Evolutionary conservation across 2,113 vertebrate genomes (phyloP).

Genomic region (Esox niger): DNA sequence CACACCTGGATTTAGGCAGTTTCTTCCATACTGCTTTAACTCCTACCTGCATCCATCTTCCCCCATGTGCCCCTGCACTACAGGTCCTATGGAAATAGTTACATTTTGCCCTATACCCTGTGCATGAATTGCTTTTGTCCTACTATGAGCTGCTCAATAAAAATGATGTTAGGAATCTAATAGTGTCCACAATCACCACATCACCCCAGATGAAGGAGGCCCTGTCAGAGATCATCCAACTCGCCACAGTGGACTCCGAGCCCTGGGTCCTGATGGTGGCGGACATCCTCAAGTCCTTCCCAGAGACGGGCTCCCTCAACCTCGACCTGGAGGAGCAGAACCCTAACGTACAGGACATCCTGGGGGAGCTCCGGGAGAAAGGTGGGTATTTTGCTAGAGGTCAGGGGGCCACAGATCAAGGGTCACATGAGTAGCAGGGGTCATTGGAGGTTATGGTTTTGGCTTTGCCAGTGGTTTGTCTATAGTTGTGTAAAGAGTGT

Average conservation of each 20-base stretch:
- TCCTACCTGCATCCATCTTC: background rate
- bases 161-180: too few relatives aligned
- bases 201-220: conserved; percentile 91
- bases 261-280: conserved; percentile 99
- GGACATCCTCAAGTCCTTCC: conserved; percentile 97
- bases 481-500: too few relatives aligned
- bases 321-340: conserved; percentile 98
- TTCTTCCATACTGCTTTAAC: too few relatives aligned
- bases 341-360: conserved; percentile 95
- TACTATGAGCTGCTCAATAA: background rate
- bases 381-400: conserved; percentile 64
- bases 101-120: background rate
- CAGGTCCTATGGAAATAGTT: background rate
- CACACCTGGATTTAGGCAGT: too few relatives aligned
- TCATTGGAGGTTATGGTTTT: too few relatives aligned
- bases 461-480: too few relatives aligned
- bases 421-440: background rate
- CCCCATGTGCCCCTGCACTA: background rate
- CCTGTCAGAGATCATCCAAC: conserved; percentile 93
- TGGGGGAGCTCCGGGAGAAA: conserved; percentile 95
- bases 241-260: conserved; percentile 94
- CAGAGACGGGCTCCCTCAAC: conserved; percentile 94
- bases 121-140: too few relatives aligned
- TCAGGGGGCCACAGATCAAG: background rate
- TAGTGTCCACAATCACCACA: background rate